Evolutionary conservation across 2,113 vertebrate genomes (phyloP).

Genomic region (Pachypanchax playfairii): DNA sequence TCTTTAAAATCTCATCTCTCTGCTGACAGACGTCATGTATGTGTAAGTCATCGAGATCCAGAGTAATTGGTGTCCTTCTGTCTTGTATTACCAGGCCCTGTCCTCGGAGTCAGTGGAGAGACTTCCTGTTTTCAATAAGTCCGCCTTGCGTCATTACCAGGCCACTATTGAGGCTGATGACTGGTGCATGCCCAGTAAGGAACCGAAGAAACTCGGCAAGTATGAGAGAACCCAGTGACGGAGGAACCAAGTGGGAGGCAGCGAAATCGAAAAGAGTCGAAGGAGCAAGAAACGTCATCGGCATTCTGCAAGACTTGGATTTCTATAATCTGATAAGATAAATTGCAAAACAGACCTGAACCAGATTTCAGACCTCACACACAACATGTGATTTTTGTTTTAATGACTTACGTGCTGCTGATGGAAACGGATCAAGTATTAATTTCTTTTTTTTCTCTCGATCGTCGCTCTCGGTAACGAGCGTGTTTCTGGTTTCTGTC

Average conservation of each 20-base stretch:
- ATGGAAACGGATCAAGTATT: background rate
- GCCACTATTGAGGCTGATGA: constrained; percentile 88
- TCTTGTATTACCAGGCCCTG: constrained; percentile 81
- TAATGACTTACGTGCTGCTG: background rate
- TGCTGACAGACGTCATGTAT: too few relatives aligned
- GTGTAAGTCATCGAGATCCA: background rate
- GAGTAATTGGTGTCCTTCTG: constrained; percentile 13
- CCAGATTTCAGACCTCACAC: background rate
- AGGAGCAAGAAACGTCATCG: too few relatives aligned
- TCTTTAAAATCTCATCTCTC: too few relatives aligned
- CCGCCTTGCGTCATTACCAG: constrained; percentile 92
- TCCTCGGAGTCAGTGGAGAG: constrained; percentile 95
- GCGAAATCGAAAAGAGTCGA: background rate
- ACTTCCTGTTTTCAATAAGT: constrained; percentile 97
- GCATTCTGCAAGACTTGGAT: background rate
- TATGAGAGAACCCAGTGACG: constrained; percentile 75
- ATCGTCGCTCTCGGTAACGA: too few relatives aligned
- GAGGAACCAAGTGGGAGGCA: background rate
- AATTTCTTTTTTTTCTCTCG: constrained; percentile 1
- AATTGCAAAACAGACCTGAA: too few relatives aligned
- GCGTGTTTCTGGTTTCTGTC: too few relatives aligned
- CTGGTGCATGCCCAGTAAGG: constrained; percentile 95
- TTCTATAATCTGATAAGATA: background rate
- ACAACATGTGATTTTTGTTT: background rate
- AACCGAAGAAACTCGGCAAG: constrained; percentile 86